A percentile compares a stretch with the other conserved stretches of the same genome.
These are phyloP conservation scores for Gambusia holbrooki DNA, from an alignment of 2,113 vertebrate genomes.

Conservation along the genomic window DNA sequence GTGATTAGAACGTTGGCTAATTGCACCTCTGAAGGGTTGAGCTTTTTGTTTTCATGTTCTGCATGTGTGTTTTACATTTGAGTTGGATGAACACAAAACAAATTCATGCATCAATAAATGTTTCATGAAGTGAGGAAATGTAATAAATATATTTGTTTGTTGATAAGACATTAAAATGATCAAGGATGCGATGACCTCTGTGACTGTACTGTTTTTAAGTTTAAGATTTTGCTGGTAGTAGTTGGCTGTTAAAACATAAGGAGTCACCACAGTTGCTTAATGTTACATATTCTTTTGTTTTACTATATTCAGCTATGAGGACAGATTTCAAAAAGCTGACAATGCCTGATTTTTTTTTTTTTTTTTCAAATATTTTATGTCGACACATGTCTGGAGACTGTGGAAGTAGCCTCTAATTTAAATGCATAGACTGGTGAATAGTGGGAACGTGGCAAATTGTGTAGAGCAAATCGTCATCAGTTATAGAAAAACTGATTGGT, in stretches of 20 bases:
- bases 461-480: neutral
- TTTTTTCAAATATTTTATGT: neutral
- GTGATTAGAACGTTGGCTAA: conserved; percentile 71
- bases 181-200: neutral
- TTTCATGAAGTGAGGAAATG: neutral
- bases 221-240: neutral
- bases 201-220: neutral
- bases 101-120: neutral
- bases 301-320: neutral
- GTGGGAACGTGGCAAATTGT: neutral
- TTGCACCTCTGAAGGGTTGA: conserved; percentile 67
- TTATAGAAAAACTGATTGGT: conserved; percentile 6
- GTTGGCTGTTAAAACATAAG: neutral
- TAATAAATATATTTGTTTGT: neutral
- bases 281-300: neutral
- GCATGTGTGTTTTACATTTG: conserved; percentile 25
- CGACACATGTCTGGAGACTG: neutral
- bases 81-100: conserved; percentile 11
- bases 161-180: neutral
- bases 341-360: neutral
- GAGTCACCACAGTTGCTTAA: neutral
- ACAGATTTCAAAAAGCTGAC: neutral
- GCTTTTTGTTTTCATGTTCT: conserved; percentile 35
- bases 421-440: neutral
- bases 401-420: neutral